These are phyloP conservation scores for Tuberolachnus salignus DNA, from an alignment of 2,888 invertebrate species.

Conservation along the genomic window DNA sequence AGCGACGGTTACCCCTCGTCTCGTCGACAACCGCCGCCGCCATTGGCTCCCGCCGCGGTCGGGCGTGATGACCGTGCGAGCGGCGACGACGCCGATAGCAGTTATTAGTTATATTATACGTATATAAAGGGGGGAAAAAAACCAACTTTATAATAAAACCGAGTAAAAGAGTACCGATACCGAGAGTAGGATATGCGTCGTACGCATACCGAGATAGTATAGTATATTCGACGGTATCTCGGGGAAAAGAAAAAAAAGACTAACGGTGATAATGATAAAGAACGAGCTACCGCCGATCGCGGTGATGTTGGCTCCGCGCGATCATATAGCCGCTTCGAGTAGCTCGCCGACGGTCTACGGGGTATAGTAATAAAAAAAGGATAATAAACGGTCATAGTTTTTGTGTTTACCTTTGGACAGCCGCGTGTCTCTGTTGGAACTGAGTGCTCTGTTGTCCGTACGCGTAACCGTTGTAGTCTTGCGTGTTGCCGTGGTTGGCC, in stretches of 20 bases:
- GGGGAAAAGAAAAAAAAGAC: too few relatives aligned
- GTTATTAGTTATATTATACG: too few relatives aligned
- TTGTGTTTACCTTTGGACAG: slow-evolving; percentile 38
- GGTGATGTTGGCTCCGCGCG: too few relatives aligned
- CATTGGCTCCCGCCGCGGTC: slow-evolving; percentile 15
- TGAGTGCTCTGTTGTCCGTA: slow-evolving; percentile 45
- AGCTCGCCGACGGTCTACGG: background rate
- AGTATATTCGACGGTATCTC: too few relatives aligned
- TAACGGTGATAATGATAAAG: too few relatives aligned
- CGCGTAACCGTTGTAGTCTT: slow-evolving; percentile 54
- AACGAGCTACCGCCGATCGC: too few relatives aligned
- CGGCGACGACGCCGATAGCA: too few relatives aligned
- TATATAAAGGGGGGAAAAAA: background rate
- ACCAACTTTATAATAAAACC: background rate
- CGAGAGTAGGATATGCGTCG: too few relatives aligned
- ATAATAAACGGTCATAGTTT: too few relatives aligned
- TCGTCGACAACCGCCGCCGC: background rate
- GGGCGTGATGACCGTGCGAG: slow-evolving; percentile 12
- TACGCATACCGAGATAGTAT: too few relatives aligned
- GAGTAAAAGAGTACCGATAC: background rate
- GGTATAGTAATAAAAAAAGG: too few relatives aligned
- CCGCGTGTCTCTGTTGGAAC: slow-evolving; percentile 46
- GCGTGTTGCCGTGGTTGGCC: slow-evolving; percentile 51
- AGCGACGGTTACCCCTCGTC: slow-evolving; percentile 10
- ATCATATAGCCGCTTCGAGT: background rate